These are phyloP conservation scores for Bombylius discolor DNA, from an alignment of 2,888 invertebrate species.

Conservation along the genomic window DNA sequence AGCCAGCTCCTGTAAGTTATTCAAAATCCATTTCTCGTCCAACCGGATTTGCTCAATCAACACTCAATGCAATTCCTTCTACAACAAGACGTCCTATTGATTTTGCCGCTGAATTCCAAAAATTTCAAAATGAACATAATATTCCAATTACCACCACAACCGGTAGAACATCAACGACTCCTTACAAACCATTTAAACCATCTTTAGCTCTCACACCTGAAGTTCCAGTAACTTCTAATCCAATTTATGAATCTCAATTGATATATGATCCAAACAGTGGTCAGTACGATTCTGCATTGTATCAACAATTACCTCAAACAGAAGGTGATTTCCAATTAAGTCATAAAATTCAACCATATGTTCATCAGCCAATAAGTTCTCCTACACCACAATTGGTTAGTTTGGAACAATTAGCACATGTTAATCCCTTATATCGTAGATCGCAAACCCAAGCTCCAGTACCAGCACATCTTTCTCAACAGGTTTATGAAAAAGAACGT, in stretches of 20 bases:
- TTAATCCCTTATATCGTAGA: slow-evolving; percentile 24
- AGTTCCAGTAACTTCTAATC: slow-evolving; percentile 38
- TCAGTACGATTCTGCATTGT: slow-evolving; percentile 64
- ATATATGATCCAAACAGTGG: slow-evolving; percentile 64
- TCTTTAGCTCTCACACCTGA: slow-evolving; percentile 32
- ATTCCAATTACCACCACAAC: slow-evolving; percentile 40
- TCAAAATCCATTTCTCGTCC: slow-evolving; percentile 25
- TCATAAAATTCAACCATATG: slow-evolving; percentile 63
- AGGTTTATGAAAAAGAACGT: slow-evolving; percentile 46
- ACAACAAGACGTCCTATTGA: slow-evolving; percentile 38
- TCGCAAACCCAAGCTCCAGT: slow-evolving; percentile 24
- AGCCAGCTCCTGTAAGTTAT: slow-evolving; percentile 27
- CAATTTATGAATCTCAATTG: slow-evolving; percentile 64
- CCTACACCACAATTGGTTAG: slow-evolving; percentile 41
- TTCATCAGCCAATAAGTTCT: slow-evolving; percentile 39
- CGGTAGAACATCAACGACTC: slow-evolving; percentile 5
- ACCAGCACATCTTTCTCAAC: slow-evolving; percentile 27
- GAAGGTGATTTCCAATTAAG: slow-evolving; percentile 57
- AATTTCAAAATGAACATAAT: slow-evolving; percentile 55
- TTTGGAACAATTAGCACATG: slow-evolving; percentile 45
- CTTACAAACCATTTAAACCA: slow-evolving; percentile 23
- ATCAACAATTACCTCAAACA: slow-evolving; percentile 60
- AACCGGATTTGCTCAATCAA: slow-evolving; percentile 7
- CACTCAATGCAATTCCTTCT: slow-evolving; percentile 24
- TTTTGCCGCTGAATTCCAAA: slow-evolving; percentile 63